Evolutionary conservation across 2,113 vertebrate genomes (phyloP), one percentile per base, ranked within the genome.

Genomic region (Hypanus sabinus): DNA sequence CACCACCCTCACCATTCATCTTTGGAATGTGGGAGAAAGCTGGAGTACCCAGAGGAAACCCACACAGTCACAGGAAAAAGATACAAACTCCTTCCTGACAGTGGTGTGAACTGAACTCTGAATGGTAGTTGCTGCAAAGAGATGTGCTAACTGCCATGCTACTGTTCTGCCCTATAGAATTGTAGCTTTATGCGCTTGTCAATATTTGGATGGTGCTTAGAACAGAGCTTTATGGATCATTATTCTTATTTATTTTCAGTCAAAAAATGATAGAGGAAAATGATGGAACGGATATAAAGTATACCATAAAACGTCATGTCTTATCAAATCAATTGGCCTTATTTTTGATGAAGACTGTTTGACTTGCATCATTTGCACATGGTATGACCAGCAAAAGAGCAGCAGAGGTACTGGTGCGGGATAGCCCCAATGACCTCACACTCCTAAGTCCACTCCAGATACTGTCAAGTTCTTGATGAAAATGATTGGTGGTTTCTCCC

Each of bases 401-500:
- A 75, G 96, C 96, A 12, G 96, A 97, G 94, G 71, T 97, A 94
- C 94, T 97, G 95, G 96, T 94, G 77, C 96, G 95, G 3, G 95
- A 98, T 27, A 97, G 97, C 27, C 97, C 96, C 95, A 97, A 97
- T 2, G 27, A 95, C 0, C 97, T 98, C 30, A 97, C 96, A 0
- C 97, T 68, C 97, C 97, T 71, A 97, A 96, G 94, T 95, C 96
- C 36, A 97, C 97, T 8, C 96, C 97, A 0, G 97, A 97, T 85
- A 97, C 97, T 0, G 70, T 98, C 5, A 98, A 98, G 80, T 98
- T 98, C 94, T 95, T 97, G 94, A 97, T 94, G 94, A 97, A 98
- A 95, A 97, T 97, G 96, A 94, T 97, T 10, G 97, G 97, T 62
- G 97, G 97, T 0, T 98, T 97, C 95, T 98, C 97, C 88, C 95